Base-by-base conservation (phyloP, 2,797 vertebrate genomes). In the Microctenopoma stevenorrisi region DNA sequence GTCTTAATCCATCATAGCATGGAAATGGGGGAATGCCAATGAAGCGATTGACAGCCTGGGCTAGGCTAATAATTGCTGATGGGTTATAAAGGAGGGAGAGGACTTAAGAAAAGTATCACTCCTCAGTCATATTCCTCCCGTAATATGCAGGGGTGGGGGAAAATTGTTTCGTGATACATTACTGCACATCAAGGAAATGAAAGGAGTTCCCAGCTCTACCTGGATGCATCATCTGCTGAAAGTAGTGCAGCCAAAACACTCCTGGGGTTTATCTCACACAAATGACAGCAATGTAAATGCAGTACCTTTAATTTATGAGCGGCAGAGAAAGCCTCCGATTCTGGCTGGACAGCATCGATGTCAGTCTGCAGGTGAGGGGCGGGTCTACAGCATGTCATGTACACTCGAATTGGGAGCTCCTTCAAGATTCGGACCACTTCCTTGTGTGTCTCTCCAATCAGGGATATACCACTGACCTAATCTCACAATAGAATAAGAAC, bases 401-500 rank as follows among this genome's bases (percentile, higher is more conserved):
- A 94, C 22, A 98, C 98, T 26, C 85, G 92, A 64, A 99, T 61
- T 0, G 98, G 96, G 51, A 99, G 93, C 63, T 99, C 97, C 89
- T 98, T 98, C 83, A 99, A 89, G 88, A 99, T 97, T 78, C 87
- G 94, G 38, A 99, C 95, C 6, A 98, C 98, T 84, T 97, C 96
- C 82, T 96, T 97, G 82, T 99, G 97, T 67, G 91, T 96, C 90
- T 98, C 94, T 38, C 97, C 97, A 81, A 98, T 96, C n/a, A 99
- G 91, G 69, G 95, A 93, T 81, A 96, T 94, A 22, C 96, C 95
- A 83, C 98, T 99, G 68, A 99, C 98, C 98, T 99, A 63, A 16
- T 11, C 4, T 68, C 35, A 28, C 18, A 0, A 18, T 49, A 35
- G 43, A 66, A 60, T 11, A 26, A 44, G 55, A 51, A 18, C 11